Percentiles rank a stretch among this genome's conserved stretches.
phyloP scores from a whole-genome alignment of 2,888 invertebrate genomes.

The Hoplodrina blanda region DNA sequence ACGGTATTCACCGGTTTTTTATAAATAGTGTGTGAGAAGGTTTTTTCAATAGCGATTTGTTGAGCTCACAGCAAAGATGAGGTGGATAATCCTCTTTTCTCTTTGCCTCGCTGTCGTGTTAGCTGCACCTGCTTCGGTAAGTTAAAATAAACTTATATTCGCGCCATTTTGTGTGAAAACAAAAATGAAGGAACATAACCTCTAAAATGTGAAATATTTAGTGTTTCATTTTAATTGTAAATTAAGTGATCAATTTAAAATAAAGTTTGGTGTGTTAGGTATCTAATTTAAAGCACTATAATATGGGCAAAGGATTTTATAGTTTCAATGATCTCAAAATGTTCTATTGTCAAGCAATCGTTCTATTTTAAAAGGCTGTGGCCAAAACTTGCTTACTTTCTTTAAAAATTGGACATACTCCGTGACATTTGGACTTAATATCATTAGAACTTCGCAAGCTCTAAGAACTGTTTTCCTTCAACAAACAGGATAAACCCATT shows the following conservation, averaged over 20 bases:
- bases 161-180: background rate
- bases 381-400: too few species aligned
- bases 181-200: background rate
- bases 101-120: slow-evolving; percentile 58
- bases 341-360: too few species aligned
- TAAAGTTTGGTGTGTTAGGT: background rate
- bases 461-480: too few species aligned
- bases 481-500: too few species aligned
- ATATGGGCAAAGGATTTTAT: background rate
- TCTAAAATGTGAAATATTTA: background rate
- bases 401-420: too few species aligned
- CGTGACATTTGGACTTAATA: too few species aligned
- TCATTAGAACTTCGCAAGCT: too few species aligned
- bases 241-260: background rate
- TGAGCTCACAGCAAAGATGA: slow-evolving; percentile 62
- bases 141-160: slow-evolving; percentile 6
- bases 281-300: too few species aligned
- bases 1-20: slow-evolving; percentile 57
- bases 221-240: background rate
- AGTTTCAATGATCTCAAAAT: too few species aligned
- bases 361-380: too few species aligned
- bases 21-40: slow-evolving; percentile 53
- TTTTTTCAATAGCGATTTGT: slow-evolving; percentile 35
- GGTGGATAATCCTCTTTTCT: slow-evolving; percentile 63
- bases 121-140: slow-evolving; percentile 51